These are phyloP conservation scores for Pantelozetes paolii DNA, from an alignment of 2,888 invertebrate genomes.

Conservation along the genomic window DNA sequence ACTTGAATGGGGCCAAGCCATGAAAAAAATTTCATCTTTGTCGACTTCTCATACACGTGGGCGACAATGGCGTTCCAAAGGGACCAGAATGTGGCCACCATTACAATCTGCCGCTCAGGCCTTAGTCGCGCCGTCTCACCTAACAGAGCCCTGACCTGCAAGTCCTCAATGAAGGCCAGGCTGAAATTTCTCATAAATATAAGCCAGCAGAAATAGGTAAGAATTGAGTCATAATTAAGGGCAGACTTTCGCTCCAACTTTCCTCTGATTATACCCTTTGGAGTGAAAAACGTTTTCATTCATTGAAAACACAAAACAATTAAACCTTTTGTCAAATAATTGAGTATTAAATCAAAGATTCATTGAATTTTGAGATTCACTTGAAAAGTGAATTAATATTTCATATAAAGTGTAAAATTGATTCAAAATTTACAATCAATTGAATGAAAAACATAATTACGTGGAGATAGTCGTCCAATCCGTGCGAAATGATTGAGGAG, in stretches of 20 bases:
- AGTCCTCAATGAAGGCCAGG: slow-evolving; percentile 37
- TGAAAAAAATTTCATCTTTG: slow-evolving; percentile 18
- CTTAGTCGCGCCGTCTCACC: slow-evolving; percentile 34
- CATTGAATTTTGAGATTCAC: no score
- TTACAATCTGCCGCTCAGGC: slow-evolving; percentile 35
- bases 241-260: slow-evolving; percentile 3
- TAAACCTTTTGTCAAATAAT: no score
- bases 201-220: slow-evolving; percentile 18
- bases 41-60: background rate
- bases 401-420: background rate
- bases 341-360: no score
- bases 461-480: slow-evolving; percentile 37
- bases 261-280: slow-evolving; percentile 30
- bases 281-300: background rate
- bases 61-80: background rate
- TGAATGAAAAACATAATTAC: no score
- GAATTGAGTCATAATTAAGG: slow-evolving; percentile 15
- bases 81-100: slow-evolving; percentile 38
- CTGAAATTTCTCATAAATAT: slow-evolving; percentile 8
- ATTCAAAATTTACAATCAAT: slow-evolving; percentile 13
- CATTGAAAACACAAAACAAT: background rate
- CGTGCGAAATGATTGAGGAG: slow-evolving; percentile 37
- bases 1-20: slow-evolving; percentile 36
- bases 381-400: no score
- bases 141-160: slow-evolving; percentile 18